Base-by-base conservation (phyloP, 2,797 vertebrate species). In the Discoglossus pictus region DNA sequence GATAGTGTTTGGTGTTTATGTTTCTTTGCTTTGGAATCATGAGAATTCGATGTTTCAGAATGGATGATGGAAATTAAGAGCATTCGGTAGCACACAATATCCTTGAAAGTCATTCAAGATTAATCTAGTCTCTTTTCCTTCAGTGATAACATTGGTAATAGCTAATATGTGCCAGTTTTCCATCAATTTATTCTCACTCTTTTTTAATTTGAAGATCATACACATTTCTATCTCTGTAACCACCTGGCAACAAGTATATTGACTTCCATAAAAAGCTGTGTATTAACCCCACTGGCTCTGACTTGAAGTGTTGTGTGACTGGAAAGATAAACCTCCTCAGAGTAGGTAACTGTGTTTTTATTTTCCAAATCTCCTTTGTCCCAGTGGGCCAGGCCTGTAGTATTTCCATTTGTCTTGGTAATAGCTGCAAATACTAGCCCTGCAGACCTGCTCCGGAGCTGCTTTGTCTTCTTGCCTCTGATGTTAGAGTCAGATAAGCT, bases 401-500 rank as follows among this genome's bases (percentile, higher is more conserved):
- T 65, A 65, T 71, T 64, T 64, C 38, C 68, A 71, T 64, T 71
- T 71, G 68, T 71, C 53, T 65, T 65, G 53, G 68, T 71, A 71
- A 71, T 71, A 64, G 53, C 68, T 71, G 61, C 54, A 53, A 64
- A 64, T 71, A 71, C 60, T 51, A 52, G 61, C 68, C 46, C 27
- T 63, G 61, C 38, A 71, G 53, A 59, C 58, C 50, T 62, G 68
- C 64, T 60, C 59, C 60, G 58, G 25, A 38, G 39, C 47, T 43
- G 61, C 61, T 64, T 62, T 63, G 68, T 71, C 68, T 64, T 48
- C 27, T 24, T 54, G 25, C 25, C 46, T 65, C 51, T 64, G 68
- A 71, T 71, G 53, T 71, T 52, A 36, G 60, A 71, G 68, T 59
- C 68, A 64, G 68, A 64, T 71, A 71, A 65, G 61, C 68, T 65